Evolutionary conservation across 2,113 vertebrate species (phyloP), one percentile per base, ranked within the genome.

Genomic region (Halichoeres trimaculatus): DNA sequence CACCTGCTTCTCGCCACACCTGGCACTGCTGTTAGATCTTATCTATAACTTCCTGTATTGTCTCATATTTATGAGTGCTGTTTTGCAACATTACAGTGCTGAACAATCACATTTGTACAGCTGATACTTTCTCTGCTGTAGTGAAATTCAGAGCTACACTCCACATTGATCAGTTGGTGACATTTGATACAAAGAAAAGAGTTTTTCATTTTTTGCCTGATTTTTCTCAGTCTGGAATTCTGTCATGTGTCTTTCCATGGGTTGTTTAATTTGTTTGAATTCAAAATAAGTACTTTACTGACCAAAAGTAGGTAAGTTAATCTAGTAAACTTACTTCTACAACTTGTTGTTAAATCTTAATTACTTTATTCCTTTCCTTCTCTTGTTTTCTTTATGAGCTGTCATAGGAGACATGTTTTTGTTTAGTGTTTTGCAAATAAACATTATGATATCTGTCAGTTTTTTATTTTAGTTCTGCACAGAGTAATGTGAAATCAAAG

Each of bases 31-130:
- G 61, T 63, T 8, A 51, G 50, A 45, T 35, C 3, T 47, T 54
- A 20, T 23, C 45, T 51, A 34, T 12, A 51, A 52, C 24, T 11
- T 69, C 30, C 30, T 30, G 30, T 6, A 30, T 30, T 6, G 6
- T 30, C 3, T 30, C 30, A 30, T 13, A 38, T 43, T 43, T 13
- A 14, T 43, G 38, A 43, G 41, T 30, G 16, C 38, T 10, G 14
- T 59, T 53, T 13, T 65, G 61, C 63, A 73, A 63, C 74, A 58
- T 47, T n/a, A 67, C 43, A 7, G 52, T 40, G 43, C 69, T 34
- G 41, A 35, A 50, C 13, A 23, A 20, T 51, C 23, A 30, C 5
- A 8, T 20, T 36, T 14, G 50, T 26, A 30, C 23, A 34, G 30
- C 0, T 19, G 59, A 40, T 50, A 35, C 17, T 30, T 20, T 53